These are phyloP conservation scores for Pachyrhynchus sulphureomaculatus DNA, from an alignment of 1,140 invertebrate genomes.

Conservation along the genomic window DNA sequence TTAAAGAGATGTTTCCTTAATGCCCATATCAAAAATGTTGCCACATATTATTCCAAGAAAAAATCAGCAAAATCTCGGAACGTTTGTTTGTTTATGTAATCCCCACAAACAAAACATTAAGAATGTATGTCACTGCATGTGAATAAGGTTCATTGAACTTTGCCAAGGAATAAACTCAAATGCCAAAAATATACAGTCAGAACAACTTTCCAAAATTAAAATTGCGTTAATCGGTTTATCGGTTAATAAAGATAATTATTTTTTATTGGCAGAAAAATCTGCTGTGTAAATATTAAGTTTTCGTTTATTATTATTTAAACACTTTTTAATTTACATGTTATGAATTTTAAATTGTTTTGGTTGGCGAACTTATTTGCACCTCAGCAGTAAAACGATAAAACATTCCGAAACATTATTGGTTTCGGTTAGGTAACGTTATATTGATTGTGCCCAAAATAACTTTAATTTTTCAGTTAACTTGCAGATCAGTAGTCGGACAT, in stretches of 20 bases:
- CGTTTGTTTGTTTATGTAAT: slow-evolving; percentile 30
- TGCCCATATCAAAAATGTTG: too few species aligned
- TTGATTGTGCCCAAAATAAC: too few species aligned
- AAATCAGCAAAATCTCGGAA: slow-evolving; percentile 7
- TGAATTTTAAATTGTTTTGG: too few species aligned
- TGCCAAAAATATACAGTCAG: slow-evolving; percentile 29
- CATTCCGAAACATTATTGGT: too few species aligned
- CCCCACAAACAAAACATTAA: slow-evolving; percentile 24
- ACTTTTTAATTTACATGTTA: not conserved
- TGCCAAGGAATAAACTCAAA: slow-evolving; percentile 24
- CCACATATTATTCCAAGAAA: slow-evolving; percentile 12
- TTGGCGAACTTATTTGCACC: too few species aligned
- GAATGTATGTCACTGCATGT: slow-evolving; percentile 27
- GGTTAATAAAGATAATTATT: slow-evolving; percentile 6
- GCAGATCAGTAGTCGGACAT: too few species aligned
- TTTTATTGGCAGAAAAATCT: slow-evolving; percentile 4
- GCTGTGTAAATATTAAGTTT: not conserved
- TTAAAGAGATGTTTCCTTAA: too few species aligned
- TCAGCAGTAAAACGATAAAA: too few species aligned
- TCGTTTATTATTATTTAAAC: not conserved
- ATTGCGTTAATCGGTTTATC: slow-evolving; percentile 25
- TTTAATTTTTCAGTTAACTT: too few species aligned
- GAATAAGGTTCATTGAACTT: slow-evolving; percentile 25
- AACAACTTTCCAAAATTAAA: slow-evolving; percentile 35
- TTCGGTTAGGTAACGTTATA: too few species aligned